Base-by-base conservation (phyloP, 2,113 vertebrate species). In the Pogonocichla stellata region DNA sequence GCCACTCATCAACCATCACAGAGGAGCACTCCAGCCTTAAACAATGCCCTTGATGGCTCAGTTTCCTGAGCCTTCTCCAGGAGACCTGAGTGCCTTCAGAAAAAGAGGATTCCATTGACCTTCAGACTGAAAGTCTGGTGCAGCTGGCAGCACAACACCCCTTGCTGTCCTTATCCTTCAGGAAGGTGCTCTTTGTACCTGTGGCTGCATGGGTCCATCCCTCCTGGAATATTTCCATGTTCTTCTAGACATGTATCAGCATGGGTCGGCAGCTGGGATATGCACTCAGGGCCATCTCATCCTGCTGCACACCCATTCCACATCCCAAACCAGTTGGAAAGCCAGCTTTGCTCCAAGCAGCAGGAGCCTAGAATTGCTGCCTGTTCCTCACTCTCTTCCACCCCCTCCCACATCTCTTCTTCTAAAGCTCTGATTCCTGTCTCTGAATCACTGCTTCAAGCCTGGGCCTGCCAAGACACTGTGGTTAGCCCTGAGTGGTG, bases 281-380 rank as follows among this genome's bases (percentile, higher is more conserved):
- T 1, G 1, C 4, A 2, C 28, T 47, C 23, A 47, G 62, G 34
- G 43, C 40, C 36, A 20, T 24, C 5, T 0, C 29, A 19, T 38
- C 83, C 60, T 62, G 57, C 56, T 79, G 24, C 42, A 29, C 26
- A 9, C 26, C 26, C 8, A 0, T 26, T 31, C 20, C 26, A 7
- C 33, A 33, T 31, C 51, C 48, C 51, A 66, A 33, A 67, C 2
- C 54, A 17, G 4, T 3, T 61, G 8, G 12, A 61, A 73, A 88
- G n/a, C 42, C 47, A 50, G 8, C 74, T 75, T 79, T 38, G 14
- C 53, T 69, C 38, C 53, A 14, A 28, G 45, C 31, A 62, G 33
- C 28, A 7, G 56, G 36, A 65, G 14, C 4, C 2, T 2, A 4
- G 19, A 19, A 48, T 20, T 2, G 0, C 25, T 54, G 58, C 1